phyloP scores from a whole-genome alignment of 2,113 vertebrate species.

The Perognathus longimembris region DNA sequence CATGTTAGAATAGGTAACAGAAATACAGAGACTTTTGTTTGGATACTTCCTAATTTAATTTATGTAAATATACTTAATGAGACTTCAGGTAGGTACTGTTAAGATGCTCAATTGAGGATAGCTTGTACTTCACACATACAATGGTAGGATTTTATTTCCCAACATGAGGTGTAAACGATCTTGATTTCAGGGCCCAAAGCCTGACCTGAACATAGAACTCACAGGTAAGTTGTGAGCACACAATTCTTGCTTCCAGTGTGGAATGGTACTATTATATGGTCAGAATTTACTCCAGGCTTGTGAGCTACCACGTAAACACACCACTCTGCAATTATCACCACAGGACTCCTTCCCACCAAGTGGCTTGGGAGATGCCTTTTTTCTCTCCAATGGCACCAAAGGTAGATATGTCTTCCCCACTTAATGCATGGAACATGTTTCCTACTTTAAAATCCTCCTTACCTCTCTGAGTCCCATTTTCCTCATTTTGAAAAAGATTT shows the following conservation, averaged over 20 bases:
- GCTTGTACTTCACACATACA: neutral
- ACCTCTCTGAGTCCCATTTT: neutral
- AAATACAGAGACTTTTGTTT: constrained; percentile 21
- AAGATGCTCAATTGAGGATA: neutral
- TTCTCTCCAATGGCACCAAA: neutral
- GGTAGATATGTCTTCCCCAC: neutral
- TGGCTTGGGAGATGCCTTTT: neutral
- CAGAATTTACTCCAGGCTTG: neutral
- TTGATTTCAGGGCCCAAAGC: constrained; percentile 19
- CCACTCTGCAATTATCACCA: neutral
- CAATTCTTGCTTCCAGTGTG: neutral
- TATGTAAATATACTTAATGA: constrained; percentile 21
- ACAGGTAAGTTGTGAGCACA: neutral
- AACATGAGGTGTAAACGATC: constrained; percentile 12
- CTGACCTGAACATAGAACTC: neutral
- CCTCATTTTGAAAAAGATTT: neutral
- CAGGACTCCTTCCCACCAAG: neutral
- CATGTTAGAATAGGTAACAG: neutral
- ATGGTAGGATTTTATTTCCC: neutral
- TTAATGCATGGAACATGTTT: neutral
- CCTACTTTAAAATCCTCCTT: neutral
- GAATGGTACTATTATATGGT: neutral
- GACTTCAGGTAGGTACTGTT: neutral
- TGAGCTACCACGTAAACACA: neutral
- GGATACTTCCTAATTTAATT: neutral